Conservation (phyloP, 2,113 vertebrate genomes). For the Eclectus roratus region DNA sequence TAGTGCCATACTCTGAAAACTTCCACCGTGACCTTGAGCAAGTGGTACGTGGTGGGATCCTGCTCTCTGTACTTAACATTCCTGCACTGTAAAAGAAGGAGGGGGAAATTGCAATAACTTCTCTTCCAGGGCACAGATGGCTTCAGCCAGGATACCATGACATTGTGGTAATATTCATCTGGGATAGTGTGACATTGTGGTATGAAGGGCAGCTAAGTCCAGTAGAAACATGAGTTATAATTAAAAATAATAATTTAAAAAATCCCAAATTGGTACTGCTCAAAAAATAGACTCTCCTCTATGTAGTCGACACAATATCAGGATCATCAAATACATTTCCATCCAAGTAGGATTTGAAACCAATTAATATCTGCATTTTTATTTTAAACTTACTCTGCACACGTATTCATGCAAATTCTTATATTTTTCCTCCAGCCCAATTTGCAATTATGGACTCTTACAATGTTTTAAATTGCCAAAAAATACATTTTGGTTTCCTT, state of each 20-base stretch:
- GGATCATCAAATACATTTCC: background rate
- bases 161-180: background rate
- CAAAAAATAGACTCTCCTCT: background rate
- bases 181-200: background rate
- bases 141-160: background rate
- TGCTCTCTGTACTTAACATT: background rate
- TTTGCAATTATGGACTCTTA: background rate
- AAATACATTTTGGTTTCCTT: background rate
- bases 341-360: background rate
- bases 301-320: background rate
- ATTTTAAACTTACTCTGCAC: background rate
- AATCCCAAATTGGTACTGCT: rapidly evolving
- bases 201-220: background rate
- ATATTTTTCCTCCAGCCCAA: background rate
- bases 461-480: background rate
- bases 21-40: background rate
- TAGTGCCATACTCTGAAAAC: background rate
- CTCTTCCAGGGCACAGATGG: background rate
- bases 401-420: background rate
- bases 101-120: background rate
- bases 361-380: background rate
- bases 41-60: background rate
- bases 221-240: background rate
- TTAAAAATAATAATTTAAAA: background rate
- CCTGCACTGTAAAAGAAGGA: background rate